Base-by-base conservation (phyloP, 2,797 vertebrate species). In the Crocidura indochinensis region DNA sequence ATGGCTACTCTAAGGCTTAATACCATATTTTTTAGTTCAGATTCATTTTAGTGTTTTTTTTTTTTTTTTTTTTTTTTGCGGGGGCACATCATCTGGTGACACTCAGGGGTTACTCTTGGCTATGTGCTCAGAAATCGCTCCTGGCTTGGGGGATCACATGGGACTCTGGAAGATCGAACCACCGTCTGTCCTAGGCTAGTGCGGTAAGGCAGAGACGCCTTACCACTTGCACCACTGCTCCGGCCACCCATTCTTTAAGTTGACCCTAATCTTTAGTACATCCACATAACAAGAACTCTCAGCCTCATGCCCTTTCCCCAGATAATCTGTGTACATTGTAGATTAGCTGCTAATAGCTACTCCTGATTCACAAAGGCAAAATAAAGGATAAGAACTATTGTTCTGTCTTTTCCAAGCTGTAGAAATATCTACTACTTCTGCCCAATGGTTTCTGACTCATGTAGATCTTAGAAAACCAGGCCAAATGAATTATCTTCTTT, bases 391-490 rank as follows among this genome's bases (percentile, higher is more conserved):
- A 68, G 47, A 74, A 20, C 29, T 56, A 56, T 85, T 62, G 6
- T 73, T 87, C 73, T 81, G 29, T 81, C 49, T 75, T n/a, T 89
- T 51, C 47, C 69, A 47, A 62, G 20, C 62, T 60, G 56, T 20
- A 60, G 56, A 60, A 60, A 2, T 49, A 47, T 72, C 92, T 64
- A 62, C 62, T 93, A 31, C 17, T 22, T 77, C 49, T 90, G 75
- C 73, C 29, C 84, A 69, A 71, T 53, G 65, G 22, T 86, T 82
- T 93, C 80, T 92, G 75, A 29, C 22, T 92, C 44, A n/a, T 67
- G 69, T 86, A 77, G 67, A 38, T 84, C 90, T 95, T 91, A n/a
- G 67, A 74, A 90, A 94, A 86, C 46, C 49, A 73, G 71, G 46
- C 62, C 69, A 74, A 56, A 51, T 49, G 65, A 90, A 88, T 88